Evolutionary conservation across 1,140 invertebrate species (phyloP).

Genomic region (Caerostris extrusa): DNA sequence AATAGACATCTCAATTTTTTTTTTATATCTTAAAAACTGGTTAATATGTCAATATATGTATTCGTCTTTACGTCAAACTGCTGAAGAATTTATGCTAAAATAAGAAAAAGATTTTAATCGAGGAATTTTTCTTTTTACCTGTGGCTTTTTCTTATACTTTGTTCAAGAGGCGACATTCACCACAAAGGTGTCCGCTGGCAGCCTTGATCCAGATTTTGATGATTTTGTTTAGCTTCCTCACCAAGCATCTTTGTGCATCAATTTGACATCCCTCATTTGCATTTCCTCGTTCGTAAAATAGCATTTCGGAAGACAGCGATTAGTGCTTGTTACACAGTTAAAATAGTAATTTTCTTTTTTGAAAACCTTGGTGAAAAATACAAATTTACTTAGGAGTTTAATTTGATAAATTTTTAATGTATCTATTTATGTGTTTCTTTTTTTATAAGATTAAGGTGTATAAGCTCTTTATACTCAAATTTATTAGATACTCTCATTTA

Average conservation of each 20-base stretch:
- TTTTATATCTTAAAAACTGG: background rate
- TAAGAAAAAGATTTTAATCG: background rate
- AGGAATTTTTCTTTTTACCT: background rate
- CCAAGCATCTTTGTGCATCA: conserved; percentile 10
- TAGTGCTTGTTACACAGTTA: background rate
- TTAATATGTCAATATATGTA: background rate
- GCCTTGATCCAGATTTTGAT: conserved; percentile 56
- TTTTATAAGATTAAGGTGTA: too few relatives aligned
- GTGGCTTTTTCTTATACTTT: background rate
- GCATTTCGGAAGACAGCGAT: background rate
- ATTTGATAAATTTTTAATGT: background rate
- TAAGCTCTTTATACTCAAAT: too few relatives aligned
- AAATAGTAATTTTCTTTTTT: background rate
- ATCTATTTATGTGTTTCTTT: too few relatives aligned
- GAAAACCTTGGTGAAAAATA: background rate
- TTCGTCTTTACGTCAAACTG: background rate
- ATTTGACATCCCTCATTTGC: conserved; percentile 42
- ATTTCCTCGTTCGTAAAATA: conserved; percentile 1
- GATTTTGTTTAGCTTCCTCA: conserved; percentile 15
- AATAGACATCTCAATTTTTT: background rate
- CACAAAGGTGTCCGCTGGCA: conserved; percentile 14
- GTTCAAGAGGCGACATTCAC: background rate
- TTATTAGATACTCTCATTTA: too few relatives aligned
- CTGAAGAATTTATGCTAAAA: background rate
- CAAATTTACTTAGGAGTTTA: background rate